Percentiles rank a stretch among this genome's conserved stretches.
These are phyloP conservation scores for Oreochromis grahami DNA, from an alignment of 2,797 vertebrate species.

Conservation along the genomic window DNA sequence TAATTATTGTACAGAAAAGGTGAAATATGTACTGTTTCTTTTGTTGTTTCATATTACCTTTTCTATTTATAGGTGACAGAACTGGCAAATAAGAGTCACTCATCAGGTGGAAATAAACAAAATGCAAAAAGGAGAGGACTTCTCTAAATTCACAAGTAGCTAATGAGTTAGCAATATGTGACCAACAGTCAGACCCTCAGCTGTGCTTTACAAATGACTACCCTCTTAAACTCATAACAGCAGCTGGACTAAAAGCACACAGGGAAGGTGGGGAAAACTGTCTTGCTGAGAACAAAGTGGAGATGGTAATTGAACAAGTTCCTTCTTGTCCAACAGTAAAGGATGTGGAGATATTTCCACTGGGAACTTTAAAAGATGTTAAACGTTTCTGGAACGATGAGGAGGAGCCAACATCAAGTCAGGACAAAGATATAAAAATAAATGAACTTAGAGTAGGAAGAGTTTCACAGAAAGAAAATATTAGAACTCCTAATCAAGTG, in stretches of 20 bases:
- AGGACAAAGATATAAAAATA: not conserved
- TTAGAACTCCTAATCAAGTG: not conserved
- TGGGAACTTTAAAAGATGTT: not conserved
- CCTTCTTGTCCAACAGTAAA: not conserved
- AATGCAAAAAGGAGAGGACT: slow-evolving; percentile 8
- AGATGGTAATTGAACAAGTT: not conserved
- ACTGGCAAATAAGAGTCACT: slow-evolving; percentile 28
- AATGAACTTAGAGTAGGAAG: not conserved
- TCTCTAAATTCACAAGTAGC: slow-evolving; percentile 39
- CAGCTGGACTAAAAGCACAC: not conserved
- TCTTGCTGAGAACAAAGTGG: not conserved
- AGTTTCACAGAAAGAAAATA: not conserved
- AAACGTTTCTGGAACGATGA: not conserved
- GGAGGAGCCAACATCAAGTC: not conserved
- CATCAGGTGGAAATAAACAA: slow-evolving; percentile 32
- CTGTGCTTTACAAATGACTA: not conserved
- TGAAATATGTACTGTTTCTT: accelerated
- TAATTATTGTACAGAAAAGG: not conserved
- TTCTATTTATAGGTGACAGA: slow-evolving; percentile 63
- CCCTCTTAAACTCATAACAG: not conserved
- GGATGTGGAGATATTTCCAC: not conserved
- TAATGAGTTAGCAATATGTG: not conserved
- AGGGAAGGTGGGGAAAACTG: not conserved
- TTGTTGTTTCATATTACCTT: not conserved
- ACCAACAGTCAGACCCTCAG: slow-evolving; percentile 12